Evolutionary conservation across 2,888 invertebrate genomes (phyloP).

Genomic region (Odontocolon sp.): DNA sequence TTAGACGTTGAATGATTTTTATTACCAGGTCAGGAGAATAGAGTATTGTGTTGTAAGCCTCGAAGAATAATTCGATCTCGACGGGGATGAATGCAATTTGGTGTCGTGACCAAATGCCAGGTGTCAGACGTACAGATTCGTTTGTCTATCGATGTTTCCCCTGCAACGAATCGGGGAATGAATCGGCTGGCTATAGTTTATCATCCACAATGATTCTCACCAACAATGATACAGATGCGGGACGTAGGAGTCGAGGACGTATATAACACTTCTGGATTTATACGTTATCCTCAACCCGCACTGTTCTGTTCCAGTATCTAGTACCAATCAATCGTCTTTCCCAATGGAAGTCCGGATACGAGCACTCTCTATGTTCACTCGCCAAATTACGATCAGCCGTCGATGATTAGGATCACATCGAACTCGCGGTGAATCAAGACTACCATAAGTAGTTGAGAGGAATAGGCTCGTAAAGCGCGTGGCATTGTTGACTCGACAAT

Average conservation of each 20-base stretch:
- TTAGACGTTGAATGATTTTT: conserved; percentile 7
- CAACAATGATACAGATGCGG: conserved; percentile 63
- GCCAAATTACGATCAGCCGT: conserved; percentile 65
- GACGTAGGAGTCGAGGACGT: conserved; percentile 20
- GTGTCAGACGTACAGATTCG: conserved; percentile 31
- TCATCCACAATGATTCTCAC: conserved; percentile 40
- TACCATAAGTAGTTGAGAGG: not conserved
- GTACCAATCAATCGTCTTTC: conserved; percentile 59
- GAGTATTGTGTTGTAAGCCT: not conserved
- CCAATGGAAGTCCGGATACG: conserved; percentile 1
- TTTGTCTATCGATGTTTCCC: conserved; percentile 9
- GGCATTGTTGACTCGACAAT: conserved; percentile 53
- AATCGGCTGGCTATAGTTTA: conserved; percentile 17
- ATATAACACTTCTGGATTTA: conserved; percentile 31
- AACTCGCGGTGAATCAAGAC: conserved; percentile 51
- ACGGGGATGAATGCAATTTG: not conserved
- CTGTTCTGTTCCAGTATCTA: conserved; percentile 18
- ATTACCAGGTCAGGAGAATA: not conserved
- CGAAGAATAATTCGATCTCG: conserved; percentile 2
- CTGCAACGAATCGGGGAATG: not conserved
- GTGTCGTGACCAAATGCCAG: conserved; percentile 28
- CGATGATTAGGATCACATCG: conserved; percentile 63
- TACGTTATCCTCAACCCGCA: conserved; percentile 3
- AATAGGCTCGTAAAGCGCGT: conserved; percentile 49
- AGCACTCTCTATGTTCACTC: conserved; percentile 47